These are phyloP conservation scores for Streptopelia turtur DNA, from an alignment of 2,797 vertebrate genomes.

Conservation along the genomic window DNA sequence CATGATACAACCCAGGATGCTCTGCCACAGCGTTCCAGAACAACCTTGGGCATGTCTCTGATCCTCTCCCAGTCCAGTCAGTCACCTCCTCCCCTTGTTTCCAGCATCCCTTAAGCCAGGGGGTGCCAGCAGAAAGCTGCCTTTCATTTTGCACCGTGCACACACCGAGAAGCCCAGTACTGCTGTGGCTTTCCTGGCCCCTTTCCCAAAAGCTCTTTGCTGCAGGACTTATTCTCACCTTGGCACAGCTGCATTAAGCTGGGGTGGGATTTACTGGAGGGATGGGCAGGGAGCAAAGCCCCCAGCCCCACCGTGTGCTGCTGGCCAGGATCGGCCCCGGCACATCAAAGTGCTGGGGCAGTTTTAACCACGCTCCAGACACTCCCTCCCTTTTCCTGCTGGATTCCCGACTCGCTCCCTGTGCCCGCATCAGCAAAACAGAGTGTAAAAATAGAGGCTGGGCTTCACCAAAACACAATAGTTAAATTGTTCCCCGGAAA, in stretches of 20 bases:
- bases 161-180: rapidly evolving
- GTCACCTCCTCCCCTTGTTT: not conserved
- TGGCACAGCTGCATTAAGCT: not conserved
- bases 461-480: conserved; percentile 68
- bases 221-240: not conserved
- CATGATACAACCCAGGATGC: not conserved
- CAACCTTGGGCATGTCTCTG: not conserved
- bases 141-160: rapidly evolving
- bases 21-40: not conserved
- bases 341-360: conserved; percentile 32
- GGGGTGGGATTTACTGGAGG: rapidly evolving
- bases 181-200: rapidly evolving
- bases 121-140: not conserved
- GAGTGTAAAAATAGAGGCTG: conserved; percentile 70
- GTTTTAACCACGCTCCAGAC: not conserved
- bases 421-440: conserved; percentile 66
- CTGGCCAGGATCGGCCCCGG: rapidly evolving
- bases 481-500: conserved; percentile 70
- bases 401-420: conserved; percentile 49
- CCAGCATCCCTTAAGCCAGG: not conserved
- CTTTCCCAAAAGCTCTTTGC: not conserved
- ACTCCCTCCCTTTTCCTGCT: conserved; percentile 68
- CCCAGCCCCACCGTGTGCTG: not conserved
- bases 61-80: not conserved
- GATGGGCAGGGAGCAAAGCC: not conserved